Base-by-base conservation (phyloP, 2,888 invertebrate genomes). In the Dolichopus griseipennis region DNA sequence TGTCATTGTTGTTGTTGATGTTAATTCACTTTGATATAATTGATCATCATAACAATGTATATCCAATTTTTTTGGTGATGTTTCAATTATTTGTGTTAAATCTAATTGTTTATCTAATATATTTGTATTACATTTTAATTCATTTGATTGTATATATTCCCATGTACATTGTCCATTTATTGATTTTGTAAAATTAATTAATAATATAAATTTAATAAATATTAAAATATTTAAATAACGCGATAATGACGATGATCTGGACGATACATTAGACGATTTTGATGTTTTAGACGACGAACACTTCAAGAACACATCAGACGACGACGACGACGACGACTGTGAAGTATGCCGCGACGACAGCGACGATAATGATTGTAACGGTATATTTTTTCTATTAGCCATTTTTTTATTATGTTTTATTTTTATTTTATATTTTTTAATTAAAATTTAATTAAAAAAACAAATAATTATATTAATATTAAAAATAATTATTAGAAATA, bases 21-120 rank as follows among this genome's bases (percentile, higher is more conserved):
- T 85, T 71, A 94, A 82, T 69, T 88, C 86, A 83, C 92, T 93
- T 83, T 92, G 92, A 77, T 90, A 90, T 69, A 90, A 85, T 74
- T 92, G 84, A 71, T 89, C 87, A 76, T 90, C 88, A 79, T 88
- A 90, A 83, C 94, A 94, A 76, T 88, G 86, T 72, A 95, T 85
- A 73, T 87, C 85, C 72, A 95, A 83, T 71, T 86, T 87, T 72
- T 87, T 86, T 64, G 92, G 90, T 67, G 88, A 87, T 75, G 63
- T 63, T 37, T 92, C 92, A 63, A 89, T 81, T 68, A 80, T 83
- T 68, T 83, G 83, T 67, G 83, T 83, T 67, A 83, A 73, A 68
- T 81, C 79, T 68, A 81, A 73, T 69, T 71, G 71, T 41, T 75
- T 75, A 63, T 81, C 81, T 71, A 81, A 73, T 67, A 79, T 77